Base-by-base conservation (phyloP, 1,140 invertebrate genomes). In the Nomia melanderi region DNA sequence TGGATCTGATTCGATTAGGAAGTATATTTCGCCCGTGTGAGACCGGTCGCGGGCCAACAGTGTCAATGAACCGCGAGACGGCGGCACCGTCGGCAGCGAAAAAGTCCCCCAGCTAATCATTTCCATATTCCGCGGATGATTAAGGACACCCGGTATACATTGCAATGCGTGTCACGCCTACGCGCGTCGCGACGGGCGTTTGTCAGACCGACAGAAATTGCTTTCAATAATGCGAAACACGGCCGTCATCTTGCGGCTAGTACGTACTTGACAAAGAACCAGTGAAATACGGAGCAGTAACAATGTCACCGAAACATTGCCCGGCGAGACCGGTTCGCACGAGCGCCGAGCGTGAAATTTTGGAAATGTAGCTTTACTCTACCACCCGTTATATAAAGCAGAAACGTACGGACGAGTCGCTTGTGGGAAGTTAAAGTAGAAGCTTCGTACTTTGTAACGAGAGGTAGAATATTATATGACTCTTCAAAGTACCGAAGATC, bases 1-100 rank as follows among this genome's bases (percentile, higher is more conserved):
- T 86, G 82, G 78, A 88, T 90, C 84, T 91, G 88, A 91, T 90
- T 89, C 84, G 89, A 91, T 91, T 91, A 90, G 81, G 84, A 91
- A 91, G 85, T 83, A 79, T 82, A 81, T 88, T 87, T 88, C 53
- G 73, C 41, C 41, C 20, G 47, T 6, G 47, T 9, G 14, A 20
- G 66, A 17, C 53, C 56, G 65, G 76, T 62, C 56, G 54, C 63
- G 62, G 17, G n/a, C 36, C 39, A 66, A 73, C 50, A 59, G 25
- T 82, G 75, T 62, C 81, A 63, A 65, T 41, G 74, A 71, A 70
- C 74, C 9, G 29, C 3, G 7, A 20, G 25, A 2, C 2, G 0
- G 0, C 36, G 3, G n/a, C 11, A 36, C 54, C 54, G 8, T 39
- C 23, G 23, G 12, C 33, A n/a, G 31, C 29, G 25, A 33, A 62